phyloP scores from a whole-genome alignment of 2,113 vertebrate species.

The Platanista minor region DNA sequence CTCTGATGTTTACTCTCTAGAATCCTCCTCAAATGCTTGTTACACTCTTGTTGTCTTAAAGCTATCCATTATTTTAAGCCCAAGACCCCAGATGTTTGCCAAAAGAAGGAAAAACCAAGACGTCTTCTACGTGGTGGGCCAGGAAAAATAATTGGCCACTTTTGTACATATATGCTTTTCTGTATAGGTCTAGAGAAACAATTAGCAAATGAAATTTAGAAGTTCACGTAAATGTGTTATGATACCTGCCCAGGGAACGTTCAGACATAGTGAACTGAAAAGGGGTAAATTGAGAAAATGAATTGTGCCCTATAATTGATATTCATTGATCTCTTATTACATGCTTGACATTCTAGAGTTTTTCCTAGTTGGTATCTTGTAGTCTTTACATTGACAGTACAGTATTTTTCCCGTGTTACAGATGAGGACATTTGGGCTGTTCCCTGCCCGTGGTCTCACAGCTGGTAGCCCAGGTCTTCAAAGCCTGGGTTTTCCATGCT shows the following conservation, averaged over 20 bases:
- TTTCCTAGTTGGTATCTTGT: neutral
- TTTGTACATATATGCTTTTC: neutral
- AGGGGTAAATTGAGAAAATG: neutral
- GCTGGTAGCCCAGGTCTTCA: neutral
- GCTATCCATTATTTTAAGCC: neutral
- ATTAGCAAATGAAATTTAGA: neutral
- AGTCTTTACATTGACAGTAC: neutral
- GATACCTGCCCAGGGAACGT: neutral
- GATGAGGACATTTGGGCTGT: neutral
- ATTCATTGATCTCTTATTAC: neutral
- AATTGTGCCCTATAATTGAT: neutral
- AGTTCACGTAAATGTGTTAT: neutral
- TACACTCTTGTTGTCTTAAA: neutral
- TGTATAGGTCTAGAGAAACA: constrained; percentile 1
- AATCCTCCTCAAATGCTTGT: neutral
- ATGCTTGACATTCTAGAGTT: neutral
- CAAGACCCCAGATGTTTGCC: neutral
- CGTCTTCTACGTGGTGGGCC: neutral
- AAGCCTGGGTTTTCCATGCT: neutral
- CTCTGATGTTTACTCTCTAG: neutral
- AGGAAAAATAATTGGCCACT: neutral
- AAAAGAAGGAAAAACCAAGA: constrained; percentile 22
- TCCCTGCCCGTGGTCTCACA: neutral
- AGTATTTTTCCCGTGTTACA: neutral
- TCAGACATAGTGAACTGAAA: neutral